These are phyloP conservation scores for Poecilia velifera DNA, from an alignment of 2,797 vertebrate species.

Conservation along the genomic window DNA sequence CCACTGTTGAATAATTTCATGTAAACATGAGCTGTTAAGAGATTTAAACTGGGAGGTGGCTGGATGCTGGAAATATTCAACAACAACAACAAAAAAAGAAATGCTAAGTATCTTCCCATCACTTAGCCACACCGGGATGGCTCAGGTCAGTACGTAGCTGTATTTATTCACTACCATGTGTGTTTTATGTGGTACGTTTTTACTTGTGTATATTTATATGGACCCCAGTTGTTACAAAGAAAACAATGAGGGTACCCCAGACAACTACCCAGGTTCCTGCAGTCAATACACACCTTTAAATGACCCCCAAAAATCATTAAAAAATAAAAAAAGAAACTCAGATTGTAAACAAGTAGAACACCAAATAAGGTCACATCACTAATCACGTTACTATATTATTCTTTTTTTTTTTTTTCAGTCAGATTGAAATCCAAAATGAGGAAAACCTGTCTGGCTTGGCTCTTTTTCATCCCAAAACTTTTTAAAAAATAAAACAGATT, in stretches of 20 bases:
- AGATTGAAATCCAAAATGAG: not conserved
- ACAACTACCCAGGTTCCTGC: not conserved
- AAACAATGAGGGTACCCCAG: not conserved
- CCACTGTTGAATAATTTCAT: not conserved
- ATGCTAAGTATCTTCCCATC: not conserved
- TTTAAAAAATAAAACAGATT: not conserved
- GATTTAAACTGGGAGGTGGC: not conserved
- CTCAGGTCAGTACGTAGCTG: not conserved
- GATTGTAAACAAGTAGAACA: constrained; percentile 41
- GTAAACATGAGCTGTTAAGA: not conserved
- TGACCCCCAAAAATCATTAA: not conserved
- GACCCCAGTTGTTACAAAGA: not conserved
- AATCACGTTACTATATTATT: constrained; percentile 13
- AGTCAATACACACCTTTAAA: not conserved
- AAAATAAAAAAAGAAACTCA: not conserved
- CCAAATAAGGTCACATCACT: constrained; percentile 44
- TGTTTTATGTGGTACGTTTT: not conserved
- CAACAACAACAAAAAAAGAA: not conserved
- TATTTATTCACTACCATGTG: not conserved
- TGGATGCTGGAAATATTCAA: not conserved
- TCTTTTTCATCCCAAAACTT: not conserved
- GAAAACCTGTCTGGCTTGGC: not conserved
- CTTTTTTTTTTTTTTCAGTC: not conserved
- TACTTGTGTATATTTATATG: not conserved
- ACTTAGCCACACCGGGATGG: not conserved